These are phyloP conservation scores for Cygnus olor DNA, from an alignment of 2,797 vertebrate genomes.

Conservation along the genomic window DNA sequence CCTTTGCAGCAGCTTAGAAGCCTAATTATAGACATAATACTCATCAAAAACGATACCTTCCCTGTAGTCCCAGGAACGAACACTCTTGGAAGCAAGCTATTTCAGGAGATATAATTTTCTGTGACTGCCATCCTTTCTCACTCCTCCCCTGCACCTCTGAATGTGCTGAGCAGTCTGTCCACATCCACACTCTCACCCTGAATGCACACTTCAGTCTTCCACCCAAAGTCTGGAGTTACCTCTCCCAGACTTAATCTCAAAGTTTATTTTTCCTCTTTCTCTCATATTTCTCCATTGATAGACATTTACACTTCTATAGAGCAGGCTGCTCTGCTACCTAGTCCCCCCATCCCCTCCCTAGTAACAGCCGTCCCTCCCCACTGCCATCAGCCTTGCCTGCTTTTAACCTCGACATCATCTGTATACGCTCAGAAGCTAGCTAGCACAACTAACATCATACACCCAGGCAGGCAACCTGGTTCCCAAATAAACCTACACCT, in stretches of 20 bases:
- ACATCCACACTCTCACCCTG: neutral
- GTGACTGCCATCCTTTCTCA: neutral
- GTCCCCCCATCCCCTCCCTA: neutral
- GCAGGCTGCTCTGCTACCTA: neutral
- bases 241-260: neutral
- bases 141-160: neutral
- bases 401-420: neutral
- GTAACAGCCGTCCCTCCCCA: accelerated
- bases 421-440: accelerated
- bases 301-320: neutral
- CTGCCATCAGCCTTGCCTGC: neutral
- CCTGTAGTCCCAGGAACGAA: neutral
- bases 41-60: slow-evolving; percentile 47
- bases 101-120: neutral
- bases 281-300: accelerated
- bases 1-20: slow-evolving; percentile 39
- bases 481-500: neutral
- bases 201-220: neutral
- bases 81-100: neutral
- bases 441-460: accelerated
- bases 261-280: neutral
- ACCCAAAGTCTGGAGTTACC: neutral
- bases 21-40: slow-evolving; percentile 65
- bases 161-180: neutral
- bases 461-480: accelerated